Evolutionary conservation across 2,113 vertebrate genomes (phyloP).

Genomic region (Catharus minimus): DNA sequence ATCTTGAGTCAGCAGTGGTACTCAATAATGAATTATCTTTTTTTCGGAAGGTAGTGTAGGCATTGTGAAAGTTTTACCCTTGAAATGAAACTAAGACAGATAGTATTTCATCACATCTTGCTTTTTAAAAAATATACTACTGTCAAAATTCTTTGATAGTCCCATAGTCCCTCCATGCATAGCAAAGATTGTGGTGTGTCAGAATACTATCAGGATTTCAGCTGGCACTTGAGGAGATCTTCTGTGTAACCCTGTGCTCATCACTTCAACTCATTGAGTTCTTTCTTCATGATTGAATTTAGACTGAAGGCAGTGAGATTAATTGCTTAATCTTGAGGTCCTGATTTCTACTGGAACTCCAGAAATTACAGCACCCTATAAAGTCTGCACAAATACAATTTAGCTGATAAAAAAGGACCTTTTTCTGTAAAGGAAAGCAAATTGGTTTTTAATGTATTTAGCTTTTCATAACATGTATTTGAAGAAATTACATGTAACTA

Average conservation of each 20-base stretch:
- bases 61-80: background rate
- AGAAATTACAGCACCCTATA: background rate
- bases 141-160: background rate
- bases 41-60: background rate
- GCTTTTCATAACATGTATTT: background rate
- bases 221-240: background rate
- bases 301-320: background rate
- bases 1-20: background rate
- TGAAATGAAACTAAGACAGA: background rate
- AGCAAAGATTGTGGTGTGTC: background rate
- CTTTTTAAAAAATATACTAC: background rate
- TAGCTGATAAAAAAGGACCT: background rate
- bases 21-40: background rate
- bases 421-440: background rate
- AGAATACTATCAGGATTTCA: background rate
- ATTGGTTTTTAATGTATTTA: background rate
- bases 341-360: background rate
- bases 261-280: background rate
- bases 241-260: background rate
- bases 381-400: background rate
- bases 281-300: background rate
- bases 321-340: background rate
- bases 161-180: background rate
- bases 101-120: background rate
- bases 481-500: background rate